Evolutionary conservation across 2,113 vertebrate genomes (phyloP), one percentile per base, ranked within the genome.

Genomic region (Zosterops japonicus): DNA sequence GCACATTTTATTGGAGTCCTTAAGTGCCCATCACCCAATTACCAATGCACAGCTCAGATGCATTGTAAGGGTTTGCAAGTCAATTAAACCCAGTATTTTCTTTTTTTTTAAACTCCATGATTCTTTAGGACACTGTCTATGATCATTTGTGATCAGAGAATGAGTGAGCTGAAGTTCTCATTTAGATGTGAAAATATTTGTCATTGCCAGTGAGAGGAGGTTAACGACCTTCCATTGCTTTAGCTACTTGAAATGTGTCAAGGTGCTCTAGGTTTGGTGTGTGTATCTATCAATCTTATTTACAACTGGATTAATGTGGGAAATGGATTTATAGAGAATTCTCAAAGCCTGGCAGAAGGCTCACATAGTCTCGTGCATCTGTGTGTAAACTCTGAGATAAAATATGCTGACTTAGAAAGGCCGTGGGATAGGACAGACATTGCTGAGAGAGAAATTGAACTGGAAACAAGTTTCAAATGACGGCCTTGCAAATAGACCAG

Each of bases 221-320:
- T 60, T 2, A 60, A 72, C 9, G 28, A 9, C 8, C 10, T 68
- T 31, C 33, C 42, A 4, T 25, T 82, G 25, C 39, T 82, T 67
- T 36, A 39, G 11, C 31, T 63, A 8, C 24, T 3, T 77, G 21
- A 8, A 59, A 35, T 4, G 21, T 56, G 22, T 29, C 10, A 4
- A 12, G 60, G 41, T 72, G 41, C 36, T 56, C 29, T 33, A 21
- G 42, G 12, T 41, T 56, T 33, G 50, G 25, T 36, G 47, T 28
- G 4, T 60, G 1, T 36, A 5, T n/a, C 1, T 23, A 2, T n/a
- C 35, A 33, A 4, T 29, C 28, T 61, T 52, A 17, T 2, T 39
- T 60, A 11, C 56, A 49, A 0, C 18, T 50, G 83, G 18, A 29
- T 31, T 28, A 61, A 36, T 27, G 35, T 36, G 57, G 24, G 57